Evolutionary conservation across 2,113 vertebrate genomes (phyloP).

Genomic region (Notarius quadriscutis): DNA sequence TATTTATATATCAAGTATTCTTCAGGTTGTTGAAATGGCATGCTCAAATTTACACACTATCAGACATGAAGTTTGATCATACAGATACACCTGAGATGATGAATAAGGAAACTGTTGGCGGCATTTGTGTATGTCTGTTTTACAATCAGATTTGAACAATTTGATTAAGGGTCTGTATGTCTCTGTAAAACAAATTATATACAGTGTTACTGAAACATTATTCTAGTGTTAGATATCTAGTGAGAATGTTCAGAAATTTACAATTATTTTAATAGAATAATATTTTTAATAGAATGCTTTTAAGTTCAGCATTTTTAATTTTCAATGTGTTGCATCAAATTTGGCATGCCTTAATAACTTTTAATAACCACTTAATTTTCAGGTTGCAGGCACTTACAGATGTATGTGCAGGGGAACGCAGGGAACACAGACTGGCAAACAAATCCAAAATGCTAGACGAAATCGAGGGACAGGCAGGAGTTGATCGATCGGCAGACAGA

Average conservation of each 20-base stretch:
- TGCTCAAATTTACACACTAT: no score
- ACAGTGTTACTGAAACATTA: constrained; percentile 1
- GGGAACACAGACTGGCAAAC: no score
- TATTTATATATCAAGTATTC: no score
- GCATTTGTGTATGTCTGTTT: neutral
- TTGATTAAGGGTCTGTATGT: neutral
- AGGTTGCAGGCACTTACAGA: no score
- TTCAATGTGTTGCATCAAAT: neutral
- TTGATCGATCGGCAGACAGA: no score
- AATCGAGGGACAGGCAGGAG: no score
- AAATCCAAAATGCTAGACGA: no score
- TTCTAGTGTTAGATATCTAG: neutral
- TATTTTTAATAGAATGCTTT: neutral
- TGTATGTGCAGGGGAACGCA: no score
- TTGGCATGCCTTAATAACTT: neutral
- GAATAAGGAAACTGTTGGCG: neutral
- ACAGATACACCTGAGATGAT: neutral
- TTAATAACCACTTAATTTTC: neutral
- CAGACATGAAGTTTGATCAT: neutral
- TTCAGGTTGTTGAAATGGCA: no score
- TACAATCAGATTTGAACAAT: neutral
- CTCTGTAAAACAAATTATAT: neutral
- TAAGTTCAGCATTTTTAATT: neutral
- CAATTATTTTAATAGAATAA: no score
- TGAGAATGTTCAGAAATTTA: no score